Percentiles rank a stretch among this genome's conserved stretches.
Conservation (phyloP, 2,113 vertebrate species). For the Clarias gariepinus region DNA sequence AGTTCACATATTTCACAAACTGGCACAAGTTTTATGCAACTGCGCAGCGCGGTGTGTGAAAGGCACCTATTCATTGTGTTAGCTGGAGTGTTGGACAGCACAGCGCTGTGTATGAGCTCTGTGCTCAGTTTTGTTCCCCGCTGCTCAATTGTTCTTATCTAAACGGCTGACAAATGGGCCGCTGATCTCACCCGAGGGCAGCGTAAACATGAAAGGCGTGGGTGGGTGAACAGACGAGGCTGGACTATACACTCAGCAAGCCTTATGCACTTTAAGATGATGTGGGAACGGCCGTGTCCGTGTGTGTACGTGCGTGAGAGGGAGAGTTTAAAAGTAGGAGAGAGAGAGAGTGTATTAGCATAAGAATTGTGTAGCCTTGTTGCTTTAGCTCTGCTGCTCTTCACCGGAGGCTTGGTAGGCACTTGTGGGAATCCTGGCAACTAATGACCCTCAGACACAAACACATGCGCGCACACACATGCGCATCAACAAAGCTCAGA, state of each 20-base stretch:
- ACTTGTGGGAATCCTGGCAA: conserved; percentile 64
- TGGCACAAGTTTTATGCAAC: conserved; percentile 1
- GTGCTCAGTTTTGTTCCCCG: conserved; percentile 34
- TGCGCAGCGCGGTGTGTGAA: neutral
- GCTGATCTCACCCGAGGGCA: conserved; percentile 11
- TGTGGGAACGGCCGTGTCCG: conserved; percentile 15
- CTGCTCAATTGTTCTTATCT: conserved; percentile 37
- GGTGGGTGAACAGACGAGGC: neutral
- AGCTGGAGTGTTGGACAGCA: neutral
- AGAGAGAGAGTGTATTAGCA: conserved; percentile 58
- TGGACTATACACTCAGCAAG: conserved; percentile 7
- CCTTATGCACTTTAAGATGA: conserved; percentile 28
- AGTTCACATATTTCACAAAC: conserved; percentile 3
- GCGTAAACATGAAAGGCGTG: conserved; percentile 21
- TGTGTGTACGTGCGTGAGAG: conserved; percentile 27
- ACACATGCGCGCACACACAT: neutral
- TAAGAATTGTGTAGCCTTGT: conserved; percentile 59
- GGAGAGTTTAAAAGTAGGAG: neutral
- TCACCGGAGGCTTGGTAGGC: conserved; percentile 40
- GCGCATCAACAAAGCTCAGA: neutral
- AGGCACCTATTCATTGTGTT: conserved; percentile 10
- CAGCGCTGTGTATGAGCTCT: conserved; percentile 5
- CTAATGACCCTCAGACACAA: conserved; percentile 37
- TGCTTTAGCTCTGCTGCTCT: conserved; percentile 34
- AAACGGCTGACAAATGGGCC: conserved; percentile 40